These are phyloP conservation scores for Anguilla obscura DNA, from an alignment of 2,797 vertebrate species.

Conservation along the genomic window DNA sequence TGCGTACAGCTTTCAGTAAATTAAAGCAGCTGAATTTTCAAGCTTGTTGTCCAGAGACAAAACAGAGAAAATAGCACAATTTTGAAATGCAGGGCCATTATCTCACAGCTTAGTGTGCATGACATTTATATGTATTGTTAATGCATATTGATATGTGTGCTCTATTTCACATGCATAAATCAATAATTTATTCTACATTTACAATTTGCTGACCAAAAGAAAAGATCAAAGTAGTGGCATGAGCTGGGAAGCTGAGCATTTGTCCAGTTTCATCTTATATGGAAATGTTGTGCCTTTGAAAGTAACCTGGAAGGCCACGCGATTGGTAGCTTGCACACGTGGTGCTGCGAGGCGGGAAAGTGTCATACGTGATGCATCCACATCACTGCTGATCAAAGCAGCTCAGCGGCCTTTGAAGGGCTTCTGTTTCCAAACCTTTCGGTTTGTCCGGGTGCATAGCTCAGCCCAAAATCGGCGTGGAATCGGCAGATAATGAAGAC, in stretches of 20 bases:
- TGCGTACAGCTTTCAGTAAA: not conserved
- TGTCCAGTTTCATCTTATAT: not conserved
- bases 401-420: not conserved
- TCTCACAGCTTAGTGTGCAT: too few relatives aligned
- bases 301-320: not conserved
- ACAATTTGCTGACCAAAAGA: not conserved
- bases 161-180: not conserved
- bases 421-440: not conserved
- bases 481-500: not conserved
- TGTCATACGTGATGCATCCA: not conserved
- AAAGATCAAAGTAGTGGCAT: not conserved
- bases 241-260: not conserved
- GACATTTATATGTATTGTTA: too few relatives aligned
- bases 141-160: not conserved
- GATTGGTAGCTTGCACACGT: constrained; percentile 1
- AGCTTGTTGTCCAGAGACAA: too few relatives aligned
- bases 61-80: too few relatives aligned
- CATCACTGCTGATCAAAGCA: not conserved
- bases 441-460: not conserved
- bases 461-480: not conserved
- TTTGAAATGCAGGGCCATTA: too few relatives aligned
- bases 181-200: not conserved
- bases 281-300: not conserved
- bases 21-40: not conserved
- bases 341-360: not conserved